Evolutionary conservation across 2,113 vertebrate genomes (phyloP).

Genomic region (Trinectes maculatus): DNA sequence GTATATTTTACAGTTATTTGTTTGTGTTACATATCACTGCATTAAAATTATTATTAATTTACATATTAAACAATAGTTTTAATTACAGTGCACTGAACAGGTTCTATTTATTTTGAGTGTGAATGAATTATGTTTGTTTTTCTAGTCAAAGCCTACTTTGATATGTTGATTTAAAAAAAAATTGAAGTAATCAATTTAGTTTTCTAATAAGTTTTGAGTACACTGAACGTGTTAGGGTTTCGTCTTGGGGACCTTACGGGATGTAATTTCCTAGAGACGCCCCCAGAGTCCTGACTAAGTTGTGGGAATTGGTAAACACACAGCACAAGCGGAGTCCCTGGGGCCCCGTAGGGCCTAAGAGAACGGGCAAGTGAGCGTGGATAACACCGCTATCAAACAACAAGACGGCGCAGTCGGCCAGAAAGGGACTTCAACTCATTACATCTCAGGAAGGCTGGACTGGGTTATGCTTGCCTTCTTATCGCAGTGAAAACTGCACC

Average conservation of each 20-base stretch:
- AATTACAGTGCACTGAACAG: too few species aligned
- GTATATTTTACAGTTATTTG: too few species aligned
- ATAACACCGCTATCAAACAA: slow-evolving; percentile 72
- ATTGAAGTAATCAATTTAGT: too few species aligned
- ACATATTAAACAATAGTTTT: too few species aligned
- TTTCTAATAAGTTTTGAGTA: too few species aligned
- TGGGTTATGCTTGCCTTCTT: slow-evolving; percentile 55
- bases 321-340: slow-evolving; percentile 51
- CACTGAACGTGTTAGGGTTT: too few species aligned
- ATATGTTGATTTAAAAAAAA: too few species aligned
- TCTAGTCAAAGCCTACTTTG: too few species aligned
- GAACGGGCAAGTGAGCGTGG: slow-evolving; percentile 74
- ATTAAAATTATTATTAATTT: too few species aligned
- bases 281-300: slow-evolving; percentile 56
- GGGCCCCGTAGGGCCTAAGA: slow-evolving; percentile 55
- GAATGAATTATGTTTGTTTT: too few species aligned
- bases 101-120: too few species aligned
- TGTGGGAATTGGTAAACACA: slow-evolving; percentile 74
- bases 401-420: slow-evolving; percentile 52
- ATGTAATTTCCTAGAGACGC: slow-evolving; percentile 70
- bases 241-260: slow-evolving; percentile 55
- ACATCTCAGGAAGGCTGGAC: slow-evolving; percentile 41
- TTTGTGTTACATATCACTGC: too few species aligned
- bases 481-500: slow-evolving; percentile 57
- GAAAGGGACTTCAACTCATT: slow-evolving; percentile 67